phyloP scores from a whole-genome alignment of 2,113 vertebrate species.

The Phyllostomus discolor region DNA sequence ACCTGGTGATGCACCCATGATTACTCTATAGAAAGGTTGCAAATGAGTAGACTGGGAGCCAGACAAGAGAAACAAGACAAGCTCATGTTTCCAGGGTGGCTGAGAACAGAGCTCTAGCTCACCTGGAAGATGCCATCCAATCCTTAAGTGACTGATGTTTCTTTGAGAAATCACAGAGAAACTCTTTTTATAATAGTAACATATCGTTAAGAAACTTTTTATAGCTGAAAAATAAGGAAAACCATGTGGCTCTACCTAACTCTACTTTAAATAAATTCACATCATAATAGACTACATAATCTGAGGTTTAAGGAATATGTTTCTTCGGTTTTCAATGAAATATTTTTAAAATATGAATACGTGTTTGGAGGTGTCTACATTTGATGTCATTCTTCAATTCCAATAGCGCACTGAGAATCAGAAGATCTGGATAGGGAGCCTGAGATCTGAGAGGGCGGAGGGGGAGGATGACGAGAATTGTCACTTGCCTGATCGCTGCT shows the following conservation, averaged over 20 bases:
- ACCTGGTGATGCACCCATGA: background rate
- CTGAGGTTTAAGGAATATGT: background rate
- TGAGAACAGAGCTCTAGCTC: background rate
- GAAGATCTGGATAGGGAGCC: background rate
- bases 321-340: background rate
- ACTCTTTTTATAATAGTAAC: background rate
- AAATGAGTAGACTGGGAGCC: background rate
- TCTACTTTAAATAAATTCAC: conserved; percentile 17
- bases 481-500: background rate
- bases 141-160: background rate
- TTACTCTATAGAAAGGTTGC: background rate
- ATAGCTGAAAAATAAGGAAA: background rate
- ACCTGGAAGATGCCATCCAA: background rate
- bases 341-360: background rate
- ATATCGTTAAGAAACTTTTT: background rate
- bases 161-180: background rate
- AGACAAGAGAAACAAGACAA: background rate
- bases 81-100: background rate
- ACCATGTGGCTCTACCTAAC: background rate
- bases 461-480: background rate
- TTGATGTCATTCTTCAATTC: background rate
- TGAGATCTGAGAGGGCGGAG: background rate
- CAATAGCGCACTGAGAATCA: background rate
- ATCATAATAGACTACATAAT: background rate
- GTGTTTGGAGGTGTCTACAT: background rate